Evolutionary conservation across 2,888 invertebrate genomes (phyloP), one percentile per base, ranked within the genome.

Genomic region (Andrena camellia): DNA sequence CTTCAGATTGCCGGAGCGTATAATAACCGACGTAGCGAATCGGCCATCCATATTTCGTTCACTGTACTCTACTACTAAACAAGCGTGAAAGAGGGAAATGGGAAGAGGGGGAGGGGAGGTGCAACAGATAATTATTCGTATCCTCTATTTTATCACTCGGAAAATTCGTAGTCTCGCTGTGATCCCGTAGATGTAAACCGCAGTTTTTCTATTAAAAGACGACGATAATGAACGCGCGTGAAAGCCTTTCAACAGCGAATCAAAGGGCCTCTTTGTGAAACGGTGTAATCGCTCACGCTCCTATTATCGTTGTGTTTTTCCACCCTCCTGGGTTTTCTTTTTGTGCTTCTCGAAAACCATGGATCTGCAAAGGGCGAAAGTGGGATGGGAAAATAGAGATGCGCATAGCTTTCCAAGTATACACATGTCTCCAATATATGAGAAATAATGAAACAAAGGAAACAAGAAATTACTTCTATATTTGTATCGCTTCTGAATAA

Each of bases 181-280:
- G 91, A 92, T 92, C 90, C 89, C 86, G 88, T 91, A 91, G 90
- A 88, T 90, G 86, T 90, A 90, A 42, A 91, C 83, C 83, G 82
- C 86, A 84, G 81, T 88, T 90, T 90, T 90, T 85, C 85, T 89
- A 88, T 88, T 83, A 83, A 83, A 82, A 81, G 82, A 72, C 69
- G 83, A 82, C 77, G 83, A 83, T 83, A 83, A 82, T 83, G 77
- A 82, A 72, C 82, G 64, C 60, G 82, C 69, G 76, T 68, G 68
- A 80, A 85, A 83, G 86, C 87, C 86, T 78, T 87, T 79, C 59
- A 83, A 64, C 78, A 71, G 79, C 72, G 81, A 83, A 83, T 81
- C 83, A 85, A 85, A 86, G 84, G 88, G 88, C 88, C 86, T 90
- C 87, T 89, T 86, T 88, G 78, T 85, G 68, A 83, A 83, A 80